Base-by-base conservation (phyloP, 2,888 invertebrate genomes). In the Blastobasis lacticolella region DNA sequence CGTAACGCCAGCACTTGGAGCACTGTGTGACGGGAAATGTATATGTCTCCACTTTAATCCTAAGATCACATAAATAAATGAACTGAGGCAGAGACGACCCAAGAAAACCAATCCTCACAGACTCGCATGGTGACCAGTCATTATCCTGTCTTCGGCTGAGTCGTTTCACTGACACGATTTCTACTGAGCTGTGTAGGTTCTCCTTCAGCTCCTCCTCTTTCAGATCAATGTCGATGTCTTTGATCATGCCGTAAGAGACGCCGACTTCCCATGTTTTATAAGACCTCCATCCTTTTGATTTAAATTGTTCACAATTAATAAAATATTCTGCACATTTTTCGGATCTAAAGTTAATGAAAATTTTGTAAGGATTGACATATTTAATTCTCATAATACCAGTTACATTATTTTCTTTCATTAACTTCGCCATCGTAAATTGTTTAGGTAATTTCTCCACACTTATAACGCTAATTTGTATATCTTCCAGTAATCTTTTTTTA, bases 1-100 rank as follows among this genome's bases (percentile, higher is more conserved):
- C 60, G 37, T 50, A 55, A 49, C 46, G 53, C 58, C 58, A 61
- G 41, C 59, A 62, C 4, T 48, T 40, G 5, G 59, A 57, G 37
- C 59, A 61, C 36, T 23, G 41, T 52, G 23, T 23, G 23, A 23
- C 23, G 23, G 23, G 23, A 23, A 23, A 23, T 23, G 23, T 23
- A 23, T 23, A 59, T 1, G 56, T 47, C 7, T 48, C 50, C 1
- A 54, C 54, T 46, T 46, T 47, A 2, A 57, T 47, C 9, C 53
- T 45, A 37, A 49, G 10, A 1, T 42, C 48, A 42, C 40, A 51
- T 9, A 47, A 4, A 37, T 43, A 37, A 0, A 57, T 40, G 8
- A 49, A 44, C 0, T 49, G 5, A 5, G 54, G 57, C 4, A 54
- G 3, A 5, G 41, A n/a, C 1, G 48, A 10, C 0, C 53, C 46